Evolutionary conservation across 2,888 invertebrate genomes (phyloP).

Genomic region (Philereme transversata): DNA sequence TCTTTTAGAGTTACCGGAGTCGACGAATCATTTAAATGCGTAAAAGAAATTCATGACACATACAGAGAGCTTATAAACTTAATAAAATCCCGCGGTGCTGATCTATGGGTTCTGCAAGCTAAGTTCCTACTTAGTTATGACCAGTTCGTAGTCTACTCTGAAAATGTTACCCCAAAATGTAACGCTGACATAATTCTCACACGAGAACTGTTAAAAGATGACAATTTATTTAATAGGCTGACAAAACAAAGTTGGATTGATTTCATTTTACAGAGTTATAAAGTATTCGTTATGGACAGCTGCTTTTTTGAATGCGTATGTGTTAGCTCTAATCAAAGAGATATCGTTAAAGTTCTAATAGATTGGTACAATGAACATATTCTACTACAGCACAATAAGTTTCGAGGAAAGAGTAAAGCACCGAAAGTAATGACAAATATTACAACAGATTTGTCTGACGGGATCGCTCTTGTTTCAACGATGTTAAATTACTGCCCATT

Average conservation of each 20-base stretch:
- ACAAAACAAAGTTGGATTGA: constrained; percentile 85
- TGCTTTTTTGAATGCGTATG: constrained; percentile 77
- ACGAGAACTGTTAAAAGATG: constrained; percentile 55
- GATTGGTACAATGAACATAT: constrained; percentile 71
- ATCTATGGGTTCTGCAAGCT: constrained; percentile 63
- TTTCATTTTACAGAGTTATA: constrained; percentile 85
- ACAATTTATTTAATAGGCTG: constrained; percentile 59
- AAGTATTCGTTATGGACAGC: constrained; percentile 79
- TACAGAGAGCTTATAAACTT: constrained; percentile 67
- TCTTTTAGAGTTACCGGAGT: constrained; percentile 51
- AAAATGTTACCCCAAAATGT: constrained; percentile 59
- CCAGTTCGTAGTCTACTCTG: constrained; percentile 64
- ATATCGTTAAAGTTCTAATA: constrained; percentile 63
- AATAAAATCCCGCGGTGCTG: constrained; percentile 64
- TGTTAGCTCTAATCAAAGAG: constrained; percentile 57
- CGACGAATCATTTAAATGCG: constrained; percentile 62
- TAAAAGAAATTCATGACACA: constrained; percentile 71
- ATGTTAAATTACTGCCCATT: constrained; percentile 85
- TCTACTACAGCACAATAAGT: constrained; percentile 50
- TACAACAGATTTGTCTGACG: constrained; percentile 79
- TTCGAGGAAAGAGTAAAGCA: constrained; percentile 49
- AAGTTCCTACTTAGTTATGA: constrained; percentile 69
- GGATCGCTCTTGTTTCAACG: constrained; percentile 80
- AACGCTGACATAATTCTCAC: constrained; percentile 64
- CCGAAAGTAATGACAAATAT: constrained; percentile 70